Evolutionary conservation across 2,888 invertebrate genomes (phyloP).

Genomic region (Eristalis tenax): DNA sequence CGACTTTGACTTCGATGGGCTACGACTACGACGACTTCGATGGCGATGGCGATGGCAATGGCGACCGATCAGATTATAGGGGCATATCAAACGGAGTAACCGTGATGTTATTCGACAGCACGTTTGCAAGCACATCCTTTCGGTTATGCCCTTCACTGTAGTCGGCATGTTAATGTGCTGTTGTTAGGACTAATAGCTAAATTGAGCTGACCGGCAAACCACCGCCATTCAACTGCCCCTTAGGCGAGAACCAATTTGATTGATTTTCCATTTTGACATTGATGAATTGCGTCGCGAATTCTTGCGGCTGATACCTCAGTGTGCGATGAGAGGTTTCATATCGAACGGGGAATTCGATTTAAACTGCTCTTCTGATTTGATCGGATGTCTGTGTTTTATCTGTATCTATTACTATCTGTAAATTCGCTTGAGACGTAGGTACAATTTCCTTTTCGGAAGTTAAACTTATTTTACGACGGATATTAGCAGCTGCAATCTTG

Average conservation of each 20-base stretch:
- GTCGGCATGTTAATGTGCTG: conserved; percentile 66
- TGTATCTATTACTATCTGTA: not conserved
- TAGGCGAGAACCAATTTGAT: conserved; percentile 71
- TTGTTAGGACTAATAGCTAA: conserved; percentile 70
- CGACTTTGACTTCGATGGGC: conserved; percentile 8
- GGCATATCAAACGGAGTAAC: conserved; percentile 58
- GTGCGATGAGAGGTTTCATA: not conserved
- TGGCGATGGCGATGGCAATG: conserved; percentile 27
- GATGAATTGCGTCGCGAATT: conserved; percentile 67
- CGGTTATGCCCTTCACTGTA: conserved; percentile 18
- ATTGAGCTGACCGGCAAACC: conserved; percentile 60
- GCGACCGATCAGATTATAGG: conserved; percentile 46
- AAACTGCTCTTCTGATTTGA: not conserved
- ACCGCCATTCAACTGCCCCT: conserved; percentile 55
- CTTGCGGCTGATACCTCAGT: conserved; percentile 8
- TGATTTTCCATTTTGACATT: conserved; percentile 67
- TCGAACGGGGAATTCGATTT: not conserved
- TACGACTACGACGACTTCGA: not conserved
- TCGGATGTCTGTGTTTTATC: not conserved
- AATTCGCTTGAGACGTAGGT: conserved; percentile 7
- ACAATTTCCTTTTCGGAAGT: conserved; percentile 47
- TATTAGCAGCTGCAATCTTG: conserved; percentile 58
- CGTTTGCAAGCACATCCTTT: conserved; percentile 45
- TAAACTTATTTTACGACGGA: conserved; percentile 50
- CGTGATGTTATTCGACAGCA: conserved; percentile 68